These are phyloP conservation scores for Melanostoma mellinum DNA, from an alignment of 2,888 invertebrate genomes.

Conservation along the genomic window DNA sequence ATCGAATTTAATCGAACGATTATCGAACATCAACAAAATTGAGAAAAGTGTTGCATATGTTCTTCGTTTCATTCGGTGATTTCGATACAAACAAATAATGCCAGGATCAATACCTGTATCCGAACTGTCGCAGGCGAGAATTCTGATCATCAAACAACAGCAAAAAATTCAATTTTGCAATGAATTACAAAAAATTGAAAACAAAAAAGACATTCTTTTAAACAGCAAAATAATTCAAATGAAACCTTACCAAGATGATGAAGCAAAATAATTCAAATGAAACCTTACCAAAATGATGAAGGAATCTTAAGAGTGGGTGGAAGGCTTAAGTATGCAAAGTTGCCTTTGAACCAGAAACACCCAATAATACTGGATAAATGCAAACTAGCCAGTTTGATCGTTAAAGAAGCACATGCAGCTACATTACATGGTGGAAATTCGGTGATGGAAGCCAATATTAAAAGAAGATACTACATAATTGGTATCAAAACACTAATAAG, in stretches of 20 bases:
- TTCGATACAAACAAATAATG: slow-evolving; percentile 5
- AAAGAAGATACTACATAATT: not conserved
- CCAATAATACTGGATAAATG: slow-evolving; percentile 22
- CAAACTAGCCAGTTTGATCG: no score
- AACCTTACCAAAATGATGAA: no score
- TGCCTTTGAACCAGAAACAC: slow-evolving; percentile 24
- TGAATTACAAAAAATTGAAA: slow-evolving; percentile 8
- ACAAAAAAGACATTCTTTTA: slow-evolving; percentile 16
- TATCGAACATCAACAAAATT: not conserved
- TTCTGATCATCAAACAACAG: slow-evolving; percentile 3
- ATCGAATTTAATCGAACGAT: slow-evolving; percentile 7
- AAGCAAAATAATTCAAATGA: no score
- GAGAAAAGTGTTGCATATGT: slow-evolving; percentile 4
- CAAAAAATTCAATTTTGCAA: slow-evolving; percentile 10
- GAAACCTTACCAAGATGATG: slow-evolving; percentile 10
- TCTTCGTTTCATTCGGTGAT: not conserved
- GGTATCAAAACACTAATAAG: no score
- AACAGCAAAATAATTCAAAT: slow-evolving; percentile 8
- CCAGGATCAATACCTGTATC: slow-evolving; percentile 4
- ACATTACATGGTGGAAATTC: no score
- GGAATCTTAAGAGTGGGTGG: slow-evolving; percentile 18
- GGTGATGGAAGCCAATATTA: not conserved
- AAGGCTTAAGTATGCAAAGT: slow-evolving; percentile 6
- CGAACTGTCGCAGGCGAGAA: slow-evolving; percentile 1
- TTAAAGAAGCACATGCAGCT: no score